Evolutionary conservation across 2,888 invertebrate genomes (phyloP).

Genomic region (Koerneria pararmatus): DNA sequence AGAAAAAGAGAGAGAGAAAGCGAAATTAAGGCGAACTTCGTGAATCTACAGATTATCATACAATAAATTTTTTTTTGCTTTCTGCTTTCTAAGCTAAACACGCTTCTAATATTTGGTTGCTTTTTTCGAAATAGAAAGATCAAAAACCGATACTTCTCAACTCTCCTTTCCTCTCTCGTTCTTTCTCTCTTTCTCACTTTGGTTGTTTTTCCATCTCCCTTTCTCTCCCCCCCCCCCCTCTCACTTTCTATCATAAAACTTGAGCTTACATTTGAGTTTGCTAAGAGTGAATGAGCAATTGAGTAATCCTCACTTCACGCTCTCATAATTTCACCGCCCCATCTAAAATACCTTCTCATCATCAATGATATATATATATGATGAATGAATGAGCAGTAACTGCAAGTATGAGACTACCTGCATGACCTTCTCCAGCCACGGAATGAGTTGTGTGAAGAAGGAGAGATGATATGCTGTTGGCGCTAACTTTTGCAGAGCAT

Average conservation of each 20-base stretch:
- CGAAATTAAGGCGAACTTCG: too few relatives aligned
- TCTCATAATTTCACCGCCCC: neutral
- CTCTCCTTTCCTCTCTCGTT: neutral
- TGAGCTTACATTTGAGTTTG: too few relatives aligned
- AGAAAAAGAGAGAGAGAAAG: too few relatives aligned
- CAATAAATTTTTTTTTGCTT: too few relatives aligned
- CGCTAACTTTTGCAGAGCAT: conserved; percentile 9
- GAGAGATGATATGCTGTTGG: conserved; percentile 1
- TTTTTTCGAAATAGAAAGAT: too few relatives aligned
- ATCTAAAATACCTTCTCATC: neutral
- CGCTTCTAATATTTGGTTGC: too few relatives aligned
- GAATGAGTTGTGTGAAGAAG: neutral
- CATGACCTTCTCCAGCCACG: conserved; percentile 7
- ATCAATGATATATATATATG: too few relatives aligned
- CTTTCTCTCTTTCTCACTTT: neutral
- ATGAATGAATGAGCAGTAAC: too few relatives aligned
- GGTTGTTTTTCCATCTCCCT: neutral
- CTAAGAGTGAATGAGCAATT: too few relatives aligned
- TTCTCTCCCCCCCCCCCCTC: neutral
- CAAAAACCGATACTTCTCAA: neutral
- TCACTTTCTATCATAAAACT: too few relatives aligned
- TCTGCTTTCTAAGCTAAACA: too few relatives aligned
- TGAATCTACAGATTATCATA: neutral
- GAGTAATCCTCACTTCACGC: neutral
- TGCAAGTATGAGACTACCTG: neutral